Conservation (phyloP, 2,113 vertebrate species). For the Okapia johnstoni region DNA sequence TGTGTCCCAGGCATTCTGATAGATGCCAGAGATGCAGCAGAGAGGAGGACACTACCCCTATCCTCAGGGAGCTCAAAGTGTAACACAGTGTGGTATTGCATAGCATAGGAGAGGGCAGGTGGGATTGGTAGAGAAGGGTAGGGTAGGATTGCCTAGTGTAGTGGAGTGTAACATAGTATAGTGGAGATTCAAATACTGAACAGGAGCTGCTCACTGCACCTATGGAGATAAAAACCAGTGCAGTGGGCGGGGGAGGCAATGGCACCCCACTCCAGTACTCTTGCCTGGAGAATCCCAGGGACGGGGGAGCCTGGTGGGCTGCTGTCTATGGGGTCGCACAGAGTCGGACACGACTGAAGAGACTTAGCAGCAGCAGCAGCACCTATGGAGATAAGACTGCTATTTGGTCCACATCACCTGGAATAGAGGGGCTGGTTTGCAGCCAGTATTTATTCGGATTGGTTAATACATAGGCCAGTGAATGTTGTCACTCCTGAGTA, state of each 20-base stretch:
- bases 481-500: background rate
- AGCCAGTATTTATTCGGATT: background rate
- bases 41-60: background rate
- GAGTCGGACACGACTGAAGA: fast-evolving
- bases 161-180: fast-evolving
- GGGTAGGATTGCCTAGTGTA: no score
- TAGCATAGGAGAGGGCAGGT: no score
- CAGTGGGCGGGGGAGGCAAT: fast-evolving
- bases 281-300: background rate
- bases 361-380: background rate
- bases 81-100: no score
- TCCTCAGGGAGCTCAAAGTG: background rate
- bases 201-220: no score
- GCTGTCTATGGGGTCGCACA: fast-evolving
- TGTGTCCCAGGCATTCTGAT: background rate
- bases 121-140: background rate
- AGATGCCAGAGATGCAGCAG: background rate
- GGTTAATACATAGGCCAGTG: background rate
- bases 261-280: background rate
- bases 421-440: background rate
- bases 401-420: fast-evolving
- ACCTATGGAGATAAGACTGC: no score
- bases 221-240: background rate
- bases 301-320: fast-evolving
- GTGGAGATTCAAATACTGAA: background rate